These are phyloP conservation scores for Athalia rosae DNA, from an alignment of 2,888 invertebrate species.

Conservation along the genomic window DNA sequence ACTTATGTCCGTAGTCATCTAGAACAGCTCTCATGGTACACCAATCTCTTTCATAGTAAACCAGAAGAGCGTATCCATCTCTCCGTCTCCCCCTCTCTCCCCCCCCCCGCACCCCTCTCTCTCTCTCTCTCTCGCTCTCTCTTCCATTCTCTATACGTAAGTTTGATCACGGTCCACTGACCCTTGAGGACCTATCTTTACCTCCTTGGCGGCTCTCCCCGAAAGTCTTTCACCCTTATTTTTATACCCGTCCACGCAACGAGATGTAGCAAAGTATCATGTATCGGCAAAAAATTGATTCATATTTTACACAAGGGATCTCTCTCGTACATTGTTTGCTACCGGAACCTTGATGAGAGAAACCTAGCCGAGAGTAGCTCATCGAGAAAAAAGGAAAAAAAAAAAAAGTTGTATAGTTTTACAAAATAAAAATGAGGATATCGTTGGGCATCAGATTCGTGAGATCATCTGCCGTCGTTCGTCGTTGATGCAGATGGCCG, in stretches of 20 bases:
- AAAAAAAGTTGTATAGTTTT: too few species aligned
- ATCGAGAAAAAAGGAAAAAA: neutral
- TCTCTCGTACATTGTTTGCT: constrained; percentile 18
- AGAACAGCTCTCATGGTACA: constrained; percentile 51
- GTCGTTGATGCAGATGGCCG: too few species aligned
- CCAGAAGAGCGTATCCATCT: neutral
- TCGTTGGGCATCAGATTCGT: too few species aligned
- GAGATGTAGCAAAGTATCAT: constrained; percentile 61
- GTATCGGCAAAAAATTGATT: constrained; percentile 62
- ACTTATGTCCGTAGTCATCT: too few species aligned
- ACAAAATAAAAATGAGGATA: too few species aligned
- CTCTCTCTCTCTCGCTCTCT: constrained; percentile 1
- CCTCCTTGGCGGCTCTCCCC: constrained; percentile 20
- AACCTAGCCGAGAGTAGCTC: neutral
- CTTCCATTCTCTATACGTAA: neutral
- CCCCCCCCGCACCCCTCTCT: neutral
- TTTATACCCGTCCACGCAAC: constrained; percentile 15
- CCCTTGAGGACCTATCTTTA: constrained; percentile 53
- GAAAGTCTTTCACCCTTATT: neutral
- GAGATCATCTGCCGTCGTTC: too few species aligned
- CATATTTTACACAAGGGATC: constrained; percentile 44
- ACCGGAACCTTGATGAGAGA: neutral
- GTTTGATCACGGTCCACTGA: constrained; percentile 60
- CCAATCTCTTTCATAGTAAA: constrained; percentile 58
- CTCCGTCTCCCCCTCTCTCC: neutral